phyloP scores from a whole-genome alignment of 2,113 vertebrate species.

The Hucho hucho region DNA sequence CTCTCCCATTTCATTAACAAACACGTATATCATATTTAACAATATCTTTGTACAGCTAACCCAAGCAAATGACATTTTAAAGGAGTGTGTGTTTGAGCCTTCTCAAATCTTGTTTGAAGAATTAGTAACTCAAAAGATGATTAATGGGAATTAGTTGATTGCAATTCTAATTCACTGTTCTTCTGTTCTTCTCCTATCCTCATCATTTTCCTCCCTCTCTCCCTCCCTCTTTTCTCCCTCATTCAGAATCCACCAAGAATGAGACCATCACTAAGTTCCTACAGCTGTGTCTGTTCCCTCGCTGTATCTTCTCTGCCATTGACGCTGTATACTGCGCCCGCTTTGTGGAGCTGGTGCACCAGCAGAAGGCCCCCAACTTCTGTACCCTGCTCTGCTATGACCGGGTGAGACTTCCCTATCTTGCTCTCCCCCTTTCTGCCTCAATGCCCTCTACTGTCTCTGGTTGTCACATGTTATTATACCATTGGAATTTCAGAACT shows the following conservation, averaged over 20 bases:
- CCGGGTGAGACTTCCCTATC: conserved; percentile 73
- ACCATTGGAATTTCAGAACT: too few species aligned
- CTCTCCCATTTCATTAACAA: not conserved
- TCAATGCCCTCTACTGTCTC: too few species aligned
- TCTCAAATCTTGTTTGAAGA: not conserved
- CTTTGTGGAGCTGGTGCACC: conserved; percentile 96
- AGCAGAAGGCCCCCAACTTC: conserved; percentile 98
- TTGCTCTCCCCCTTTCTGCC: not conserved
- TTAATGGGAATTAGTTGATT: not conserved
- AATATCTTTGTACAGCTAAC: not conserved
- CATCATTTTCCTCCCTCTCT: not conserved
- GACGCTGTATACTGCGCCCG: conserved; percentile 97
- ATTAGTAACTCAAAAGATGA: not conserved
- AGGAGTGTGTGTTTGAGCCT: not conserved
- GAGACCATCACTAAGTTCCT: conserved; percentile 99
- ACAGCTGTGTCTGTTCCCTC: conserved; percentile 97
- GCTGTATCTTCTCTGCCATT: conserved; percentile 98
- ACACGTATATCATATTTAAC: not conserved
- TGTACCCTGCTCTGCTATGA: conserved; percentile 98
- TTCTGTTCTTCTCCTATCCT: not conserved
- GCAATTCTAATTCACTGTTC: not conserved
- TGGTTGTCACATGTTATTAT: too few species aligned
- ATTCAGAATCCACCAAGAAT: conserved; percentile 96
- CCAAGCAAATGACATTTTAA: not conserved
- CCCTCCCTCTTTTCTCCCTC: conserved; percentile 28